Percentiles rank a stretch among this genome's conserved stretches.
Evolutionary conservation across 2,888 invertebrate species (phyloP).

Genomic region (Tipula unca): DNA sequence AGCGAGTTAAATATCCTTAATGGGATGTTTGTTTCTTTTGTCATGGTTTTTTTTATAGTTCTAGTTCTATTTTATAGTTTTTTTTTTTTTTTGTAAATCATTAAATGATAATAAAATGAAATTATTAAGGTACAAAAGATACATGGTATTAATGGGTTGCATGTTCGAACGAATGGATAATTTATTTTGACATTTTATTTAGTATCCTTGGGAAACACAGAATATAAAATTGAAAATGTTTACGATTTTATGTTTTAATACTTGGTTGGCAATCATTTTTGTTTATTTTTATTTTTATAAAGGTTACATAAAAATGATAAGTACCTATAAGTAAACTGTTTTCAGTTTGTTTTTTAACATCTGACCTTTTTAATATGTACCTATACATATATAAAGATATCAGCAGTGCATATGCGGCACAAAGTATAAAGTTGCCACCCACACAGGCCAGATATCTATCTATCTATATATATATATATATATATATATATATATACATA

Average conservation of each 20-base stretch:
- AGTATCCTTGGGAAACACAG: conserved; percentile 2
- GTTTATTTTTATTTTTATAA: neutral
- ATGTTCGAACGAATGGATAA: neutral
- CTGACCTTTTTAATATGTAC: neutral
- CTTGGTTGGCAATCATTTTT: neutral
- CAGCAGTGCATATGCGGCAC: too few relatives aligned
- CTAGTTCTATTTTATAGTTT: too few relatives aligned
- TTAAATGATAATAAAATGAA: conserved; percentile 8
- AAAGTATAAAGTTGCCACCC: too few relatives aligned
- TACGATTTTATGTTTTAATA: neutral
- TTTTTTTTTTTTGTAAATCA: conserved; percentile 3
- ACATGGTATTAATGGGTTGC: conserved; percentile 14
- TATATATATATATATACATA: too few relatives aligned
- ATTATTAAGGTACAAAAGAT: conserved; percentile 8
- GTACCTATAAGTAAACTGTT: neutral
- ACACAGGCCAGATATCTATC: too few relatives aligned
- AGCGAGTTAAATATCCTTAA: neutral
- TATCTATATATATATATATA: too few relatives aligned
- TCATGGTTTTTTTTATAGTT: neutral
- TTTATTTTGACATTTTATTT: conserved; percentile 14
- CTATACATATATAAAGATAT: too few relatives aligned
- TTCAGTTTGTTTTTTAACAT: neutral
- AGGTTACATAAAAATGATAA: neutral
- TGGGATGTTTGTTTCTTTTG: conserved; percentile 14
- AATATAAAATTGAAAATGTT: neutral